These are phyloP conservation scores for Pipistrellus kuhlii DNA, from an alignment of 2,797 vertebrate species.

Conservation along the genomic window DNA sequence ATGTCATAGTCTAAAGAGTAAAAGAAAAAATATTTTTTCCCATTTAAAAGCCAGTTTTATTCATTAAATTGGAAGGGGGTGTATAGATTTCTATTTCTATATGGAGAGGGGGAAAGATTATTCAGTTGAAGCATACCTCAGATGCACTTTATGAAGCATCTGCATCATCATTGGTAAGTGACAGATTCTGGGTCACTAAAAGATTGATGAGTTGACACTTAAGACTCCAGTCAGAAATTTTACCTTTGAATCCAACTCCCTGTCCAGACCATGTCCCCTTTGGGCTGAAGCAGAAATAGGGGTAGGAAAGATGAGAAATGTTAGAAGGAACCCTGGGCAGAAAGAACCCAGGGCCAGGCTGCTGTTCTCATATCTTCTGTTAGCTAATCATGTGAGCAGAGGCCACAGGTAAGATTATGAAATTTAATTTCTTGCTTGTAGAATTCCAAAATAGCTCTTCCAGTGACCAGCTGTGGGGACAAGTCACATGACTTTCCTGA, in stretches of 20 bases:
- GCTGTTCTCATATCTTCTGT: neutral
- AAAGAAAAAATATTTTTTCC: neutral
- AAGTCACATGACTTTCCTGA: neutral
- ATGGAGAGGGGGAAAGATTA: neutral
- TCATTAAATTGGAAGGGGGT: neutral
- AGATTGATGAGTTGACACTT: neutral
- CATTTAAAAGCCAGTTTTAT: constrained; percentile 41
- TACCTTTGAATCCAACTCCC: neutral
- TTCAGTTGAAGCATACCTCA: neutral
- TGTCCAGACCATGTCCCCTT: neutral
- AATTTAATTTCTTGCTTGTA: neutral
- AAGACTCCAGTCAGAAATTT: neutral
- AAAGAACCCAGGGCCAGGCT: neutral
- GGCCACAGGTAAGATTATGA: neutral
- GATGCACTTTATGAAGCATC: constrained; percentile 2
- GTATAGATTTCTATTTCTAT: neutral
- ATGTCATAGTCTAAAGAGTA: constrained; percentile 57
- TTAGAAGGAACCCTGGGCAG: neutral
- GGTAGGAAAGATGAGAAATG: neutral
- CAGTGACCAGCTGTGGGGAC: neutral
- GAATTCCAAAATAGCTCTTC: neutral
- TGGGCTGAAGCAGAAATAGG: neutral
- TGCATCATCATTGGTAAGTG: neutral
- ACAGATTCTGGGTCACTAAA: neutral
- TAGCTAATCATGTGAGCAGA: neutral